These are phyloP conservation scores for Xanthorhoe spadicearia DNA, from an alignment of 2,888 invertebrate species.

Conservation along the genomic window DNA sequence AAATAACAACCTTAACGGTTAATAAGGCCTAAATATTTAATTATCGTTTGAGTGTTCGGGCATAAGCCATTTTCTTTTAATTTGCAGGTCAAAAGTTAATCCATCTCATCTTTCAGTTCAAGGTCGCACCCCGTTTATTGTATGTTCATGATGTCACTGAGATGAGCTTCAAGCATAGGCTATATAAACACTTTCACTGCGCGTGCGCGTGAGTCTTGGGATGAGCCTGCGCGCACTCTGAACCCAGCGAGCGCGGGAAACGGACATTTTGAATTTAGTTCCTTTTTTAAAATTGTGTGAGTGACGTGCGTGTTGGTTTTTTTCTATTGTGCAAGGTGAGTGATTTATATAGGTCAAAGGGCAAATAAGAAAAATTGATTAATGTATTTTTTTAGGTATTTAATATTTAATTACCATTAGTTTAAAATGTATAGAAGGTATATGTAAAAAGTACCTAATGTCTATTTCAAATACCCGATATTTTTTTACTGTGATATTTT, in stretches of 20 bases:
- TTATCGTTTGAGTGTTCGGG: too few species aligned
- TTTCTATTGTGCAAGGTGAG: constrained; percentile 71
- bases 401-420: not conserved
- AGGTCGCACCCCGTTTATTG: constrained; percentile 43
- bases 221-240: constrained; percentile 76
- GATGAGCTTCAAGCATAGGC: constrained; percentile 64
- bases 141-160: constrained; percentile 61
- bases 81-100: too few species aligned
- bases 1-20: too few species aligned
- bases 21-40: too few species aligned
- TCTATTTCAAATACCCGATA: too few species aligned
- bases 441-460: too few species aligned
- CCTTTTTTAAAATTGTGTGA: constrained; percentile 58
- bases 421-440: not conserved
- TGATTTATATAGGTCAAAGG: constrained; percentile 34
- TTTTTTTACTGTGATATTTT: too few species aligned
- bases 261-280: constrained; percentile 40
- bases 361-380: not conserved
- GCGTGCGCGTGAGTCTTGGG: constrained; percentile 74
- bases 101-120: constrained; percentile 22
- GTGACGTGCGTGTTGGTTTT: constrained; percentile 70
- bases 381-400: not conserved
- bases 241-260: constrained; percentile 65
- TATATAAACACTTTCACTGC: constrained; percentile 82
- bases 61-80: too few species aligned